A percentile compares a stretch with the other conserved stretches of the same genome.
These are phyloP conservation scores for Thaleichthys pacificus DNA, from an alignment of 2,797 vertebrate genomes.

Conservation along the genomic window DNA sequence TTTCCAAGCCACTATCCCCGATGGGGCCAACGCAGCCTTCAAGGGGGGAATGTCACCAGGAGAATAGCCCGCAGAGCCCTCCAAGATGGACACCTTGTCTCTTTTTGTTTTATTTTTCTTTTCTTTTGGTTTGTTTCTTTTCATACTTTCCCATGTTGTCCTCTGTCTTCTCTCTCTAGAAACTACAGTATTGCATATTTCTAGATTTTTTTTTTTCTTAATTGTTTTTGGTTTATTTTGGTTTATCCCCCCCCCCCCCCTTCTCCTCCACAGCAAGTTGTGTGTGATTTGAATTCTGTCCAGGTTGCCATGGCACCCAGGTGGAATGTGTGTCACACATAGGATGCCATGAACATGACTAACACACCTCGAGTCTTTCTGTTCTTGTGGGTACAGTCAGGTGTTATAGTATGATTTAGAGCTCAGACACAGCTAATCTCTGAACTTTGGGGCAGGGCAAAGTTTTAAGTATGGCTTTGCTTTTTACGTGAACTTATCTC, in stretches of 20 bases:
- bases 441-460: conserved; percentile 31
- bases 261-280: conserved; percentile 73
- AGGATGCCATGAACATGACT: conserved; percentile 74
- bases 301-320: conserved; percentile 78
- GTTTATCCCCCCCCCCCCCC: conserved; percentile 54
- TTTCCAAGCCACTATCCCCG: conserved; percentile 99
- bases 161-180: conserved; percentile 80
- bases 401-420: conserved; percentile 44
- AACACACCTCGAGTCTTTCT: conserved; percentile 64
- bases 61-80: conserved; percentile 90
- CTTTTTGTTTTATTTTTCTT: conserved; percentile 83
- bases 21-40: conserved; percentile 96
- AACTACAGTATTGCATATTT: conserved; percentile 69
- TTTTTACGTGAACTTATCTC: background rate
- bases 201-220: conserved; percentile 55
- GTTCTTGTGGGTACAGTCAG: conserved; percentile 51
- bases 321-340: conserved; percentile 75
- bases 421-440: conserved; percentile 43
- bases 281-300: conserved; percentile 80
- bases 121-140: conserved; percentile 72
- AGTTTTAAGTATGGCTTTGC: conserved; percentile 10
- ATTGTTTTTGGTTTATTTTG: conserved; percentile 70
- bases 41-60: conserved; percentile 97
- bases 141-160: conserved; percentile 85
- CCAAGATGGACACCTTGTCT: conserved; percentile 99